phyloP scores from a whole-genome alignment of 2,113 vertebrate species.

The Boulengeromyrus knoepffleri region DNA sequence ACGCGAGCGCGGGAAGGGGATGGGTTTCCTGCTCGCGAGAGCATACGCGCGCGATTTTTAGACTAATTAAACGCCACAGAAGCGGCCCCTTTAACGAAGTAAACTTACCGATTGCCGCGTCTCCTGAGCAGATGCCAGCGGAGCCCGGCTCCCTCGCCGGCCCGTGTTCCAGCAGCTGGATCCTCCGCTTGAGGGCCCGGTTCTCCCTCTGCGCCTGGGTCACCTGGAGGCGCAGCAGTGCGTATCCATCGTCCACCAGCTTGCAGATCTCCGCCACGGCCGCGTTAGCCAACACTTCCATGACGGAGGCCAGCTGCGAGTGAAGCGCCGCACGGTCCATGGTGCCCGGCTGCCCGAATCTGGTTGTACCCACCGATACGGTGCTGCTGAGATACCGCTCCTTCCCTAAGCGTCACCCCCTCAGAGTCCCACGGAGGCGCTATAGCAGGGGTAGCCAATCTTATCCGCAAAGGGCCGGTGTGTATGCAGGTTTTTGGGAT shows the following conservation, averaged over 20 bases:
- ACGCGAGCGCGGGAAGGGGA: neutral
- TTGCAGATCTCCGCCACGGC: conserved; percentile 15
- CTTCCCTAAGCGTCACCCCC: neutral
- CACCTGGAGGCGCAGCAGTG: neutral
- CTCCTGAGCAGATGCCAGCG: neutral
- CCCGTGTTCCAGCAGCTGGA: neutral
- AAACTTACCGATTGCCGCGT: neutral
- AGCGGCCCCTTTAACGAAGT: neutral
- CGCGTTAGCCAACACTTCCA: conserved; percentile 15
- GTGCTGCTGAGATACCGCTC: neutral
- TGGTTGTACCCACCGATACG: neutral
- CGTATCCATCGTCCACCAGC: conserved; percentile 4
- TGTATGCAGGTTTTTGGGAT: no score
- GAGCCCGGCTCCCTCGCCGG: neutral
- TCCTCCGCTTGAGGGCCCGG: neutral
- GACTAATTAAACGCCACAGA: neutral
- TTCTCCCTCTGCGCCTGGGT: conserved; percentile 11
- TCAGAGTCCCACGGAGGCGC: neutral
- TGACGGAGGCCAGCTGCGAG: conserved; percentile 12
- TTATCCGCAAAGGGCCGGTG: no score
- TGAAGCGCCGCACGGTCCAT: conserved; percentile 6
- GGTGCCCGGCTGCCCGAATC: neutral
- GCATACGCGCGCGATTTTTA: neutral
- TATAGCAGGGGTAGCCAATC: neutral
- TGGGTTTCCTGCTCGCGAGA: no score